Evolutionary conservation across 30 jellyfish, hydroid and myxozoan genomes (phyloP).

Genomic region (Hydra vulgaris): DNA sequence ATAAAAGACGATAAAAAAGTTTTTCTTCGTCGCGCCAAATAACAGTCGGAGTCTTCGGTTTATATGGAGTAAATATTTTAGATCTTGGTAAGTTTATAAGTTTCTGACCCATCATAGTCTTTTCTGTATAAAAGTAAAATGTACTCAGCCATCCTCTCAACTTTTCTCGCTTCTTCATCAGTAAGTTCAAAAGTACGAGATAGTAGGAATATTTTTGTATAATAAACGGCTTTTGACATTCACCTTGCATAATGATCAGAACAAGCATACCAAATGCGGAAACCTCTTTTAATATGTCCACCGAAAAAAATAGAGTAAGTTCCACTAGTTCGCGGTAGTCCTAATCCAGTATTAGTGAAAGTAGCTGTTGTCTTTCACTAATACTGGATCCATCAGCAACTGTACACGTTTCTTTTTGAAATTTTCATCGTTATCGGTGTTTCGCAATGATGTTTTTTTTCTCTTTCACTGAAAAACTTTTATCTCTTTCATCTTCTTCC

Average conservation of each 20-base stretch:
- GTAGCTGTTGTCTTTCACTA: too few relatives aligned
- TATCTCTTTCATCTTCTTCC: too few relatives aligned
- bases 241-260: not conserved
- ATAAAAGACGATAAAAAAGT: not conserved
- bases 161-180: not conserved
- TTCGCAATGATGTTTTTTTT: too few relatives aligned
- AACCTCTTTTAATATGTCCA: not conserved
- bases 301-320: not conserved
- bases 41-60: not conserved
- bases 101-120: not conserved
- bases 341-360: too few relatives aligned
- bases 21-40: not conserved
- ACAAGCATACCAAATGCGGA: not conserved
- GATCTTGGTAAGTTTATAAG: not conserved
- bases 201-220: not conserved
- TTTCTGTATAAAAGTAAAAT: not conserved
- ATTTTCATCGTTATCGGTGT: too few relatives aligned
- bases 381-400: too few relatives aligned
- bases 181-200: not conserved
- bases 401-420: too few relatives aligned
- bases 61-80: not conserved
- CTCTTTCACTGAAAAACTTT: too few relatives aligned
- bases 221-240: not conserved
- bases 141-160: not conserved
- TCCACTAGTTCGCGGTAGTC: not conserved